Evolutionary conservation across 2,113 vertebrate species (phyloP).

Genomic region (Psilopogon haemacephalus): DNA sequence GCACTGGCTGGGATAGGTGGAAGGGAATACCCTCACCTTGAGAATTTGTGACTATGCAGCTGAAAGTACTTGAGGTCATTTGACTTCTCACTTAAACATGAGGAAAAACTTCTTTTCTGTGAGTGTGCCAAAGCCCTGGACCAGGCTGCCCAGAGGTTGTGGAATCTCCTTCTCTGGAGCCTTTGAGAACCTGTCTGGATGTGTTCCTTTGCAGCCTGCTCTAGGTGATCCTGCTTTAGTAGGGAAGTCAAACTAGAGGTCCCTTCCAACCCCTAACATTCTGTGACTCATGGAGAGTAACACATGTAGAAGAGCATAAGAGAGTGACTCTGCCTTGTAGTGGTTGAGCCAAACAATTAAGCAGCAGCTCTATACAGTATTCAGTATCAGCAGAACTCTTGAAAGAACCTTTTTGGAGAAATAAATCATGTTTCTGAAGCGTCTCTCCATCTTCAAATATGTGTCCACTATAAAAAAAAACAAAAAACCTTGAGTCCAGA

Average conservation of each 20-base stretch:
- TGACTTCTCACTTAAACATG: too few species aligned
- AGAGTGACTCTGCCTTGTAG: background rate
- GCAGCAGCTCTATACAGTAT: background rate
- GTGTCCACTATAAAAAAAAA: background rate
- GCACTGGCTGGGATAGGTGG: background rate
- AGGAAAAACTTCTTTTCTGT: too few species aligned
- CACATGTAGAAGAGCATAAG: fast-evolving
- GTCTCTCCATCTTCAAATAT: background rate
- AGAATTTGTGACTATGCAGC: background rate
- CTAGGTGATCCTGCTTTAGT: too few species aligned
- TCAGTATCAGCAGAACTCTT: background rate
- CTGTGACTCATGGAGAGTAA: background rate
- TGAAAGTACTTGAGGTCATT: background rate
- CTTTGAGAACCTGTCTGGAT: too few species aligned
- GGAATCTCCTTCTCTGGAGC: too few species aligned
- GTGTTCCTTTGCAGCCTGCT: too few species aligned
- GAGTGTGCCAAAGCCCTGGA: too few species aligned
- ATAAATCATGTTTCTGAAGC: background rate
- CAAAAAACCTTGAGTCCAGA: background rate
- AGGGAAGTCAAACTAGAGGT: too few species aligned
- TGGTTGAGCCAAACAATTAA: background rate
- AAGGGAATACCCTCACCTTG: background rate
- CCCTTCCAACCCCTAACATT: too few species aligned
- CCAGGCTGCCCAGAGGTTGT: too few species aligned
- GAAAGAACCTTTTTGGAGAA: background rate